Base-by-base conservation (phyloP, 2,888 invertebrate species). In the Ormyrus rosae region DNA sequence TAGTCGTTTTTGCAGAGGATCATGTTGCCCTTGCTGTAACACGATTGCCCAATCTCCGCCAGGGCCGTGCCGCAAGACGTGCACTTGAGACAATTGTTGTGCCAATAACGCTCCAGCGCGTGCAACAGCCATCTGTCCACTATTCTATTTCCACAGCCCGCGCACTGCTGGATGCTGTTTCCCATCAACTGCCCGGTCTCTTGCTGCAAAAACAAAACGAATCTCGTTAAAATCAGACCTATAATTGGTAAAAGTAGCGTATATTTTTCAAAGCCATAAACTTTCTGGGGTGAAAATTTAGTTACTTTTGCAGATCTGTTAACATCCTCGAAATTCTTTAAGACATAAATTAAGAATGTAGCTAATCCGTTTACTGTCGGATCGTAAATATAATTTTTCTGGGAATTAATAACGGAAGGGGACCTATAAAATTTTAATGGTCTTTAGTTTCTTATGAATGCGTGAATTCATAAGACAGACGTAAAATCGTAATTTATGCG, bases 1-100 rank as follows among this genome's bases (percentile, higher is more conserved):
- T 98, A 98, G 92, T 98, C 98, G 92, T 94, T 95, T 94, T 96
- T 96, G 94, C 98, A 98, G 89, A 98, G 94, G 91, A 98, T 97
- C 96, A 98, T 96, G 88, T 96, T 96, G 84, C 96, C 95, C 93
- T 96, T 96, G 91, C 96, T 96, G 92, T 96, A 98, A 93, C 98
- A 98, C 89, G 97, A 96, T 84, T 95, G 93, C 83, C 97, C 97
- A 91, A 98, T 95, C 91, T 98, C 98, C 88, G 97, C 97, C 86
- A 98, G 93, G 91, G 95, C 95, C 85, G 96, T 95, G 85, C 95
- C 95, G 91, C 98, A 98, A 92, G 95, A 96, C 89, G 96, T 94
- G 93, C 98, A 98, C 92, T 98, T 98, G 88, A 98, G 94, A 92
- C 98, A 98, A 87, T 95, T 94, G 93, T 97, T 97, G 93, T 98